These are phyloP conservation scores for Gallinago media DNA, from an alignment of 2,113 vertebrate genomes.

Conservation along the genomic window DNA sequence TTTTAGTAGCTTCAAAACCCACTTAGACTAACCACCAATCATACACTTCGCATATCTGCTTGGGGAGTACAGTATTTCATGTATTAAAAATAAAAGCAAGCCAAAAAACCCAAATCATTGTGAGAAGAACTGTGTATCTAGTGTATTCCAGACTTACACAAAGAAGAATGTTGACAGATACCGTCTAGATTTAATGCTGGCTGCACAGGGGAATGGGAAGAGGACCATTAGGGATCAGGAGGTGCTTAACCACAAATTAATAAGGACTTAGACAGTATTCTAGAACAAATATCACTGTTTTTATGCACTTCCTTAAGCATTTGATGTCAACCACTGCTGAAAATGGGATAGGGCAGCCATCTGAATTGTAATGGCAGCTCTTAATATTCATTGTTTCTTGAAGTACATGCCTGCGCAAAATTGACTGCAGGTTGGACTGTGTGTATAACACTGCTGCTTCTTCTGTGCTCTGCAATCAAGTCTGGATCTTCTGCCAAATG, in stretches of 20 bases:
- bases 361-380: background rate
- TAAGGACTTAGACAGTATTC: background rate
- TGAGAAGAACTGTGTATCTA: background rate
- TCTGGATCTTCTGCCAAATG: background rate
- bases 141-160: background rate
- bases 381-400: background rate
- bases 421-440: background rate
- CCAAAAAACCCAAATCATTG: background rate
- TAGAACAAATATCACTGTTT: background rate
- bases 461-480: background rate
- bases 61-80: background rate
- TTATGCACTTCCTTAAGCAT: background rate
- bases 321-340: background rate
- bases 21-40: background rate
- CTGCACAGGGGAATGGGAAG: background rate
- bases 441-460: background rate
- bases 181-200: background rate
- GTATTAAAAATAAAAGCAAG: background rate
- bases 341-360: fast-evolving
- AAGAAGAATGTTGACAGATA: background rate
- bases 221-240: background rate
- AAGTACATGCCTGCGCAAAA: background rate
- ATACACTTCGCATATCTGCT: background rate
- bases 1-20: background rate
- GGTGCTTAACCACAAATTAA: background rate